Percentiles rank a stretch among this genome's conserved stretches.
These are phyloP conservation scores for Merluccius polli DNA, from an alignment of 2,797 vertebrate genomes.

Conservation along the genomic window DNA sequence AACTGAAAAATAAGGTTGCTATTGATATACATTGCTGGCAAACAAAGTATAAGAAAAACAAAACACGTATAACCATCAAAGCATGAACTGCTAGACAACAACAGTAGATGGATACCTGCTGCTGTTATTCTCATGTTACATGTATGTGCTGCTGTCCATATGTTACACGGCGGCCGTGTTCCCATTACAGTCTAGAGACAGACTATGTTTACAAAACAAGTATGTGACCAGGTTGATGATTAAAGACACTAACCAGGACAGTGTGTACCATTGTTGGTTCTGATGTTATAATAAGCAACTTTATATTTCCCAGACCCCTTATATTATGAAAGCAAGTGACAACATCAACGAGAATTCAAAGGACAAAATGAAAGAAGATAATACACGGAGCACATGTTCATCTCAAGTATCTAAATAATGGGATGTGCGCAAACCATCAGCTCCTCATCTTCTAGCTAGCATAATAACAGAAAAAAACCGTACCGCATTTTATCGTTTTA, in stretches of 20 bases:
- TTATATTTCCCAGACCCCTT: background rate
- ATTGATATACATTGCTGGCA: background rate
- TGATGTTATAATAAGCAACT: background rate
- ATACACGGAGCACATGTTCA: background rate
- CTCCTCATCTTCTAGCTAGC: background rate
- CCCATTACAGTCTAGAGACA: background rate
- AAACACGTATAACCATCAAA: too few relatives aligned
- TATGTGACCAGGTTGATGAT: background rate
- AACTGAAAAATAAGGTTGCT: background rate
- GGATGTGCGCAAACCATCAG: background rate
- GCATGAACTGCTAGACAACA: background rate
- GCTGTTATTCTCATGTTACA: background rate
- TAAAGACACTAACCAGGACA: background rate
- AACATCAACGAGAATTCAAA: background rate
- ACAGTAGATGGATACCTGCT: background rate
- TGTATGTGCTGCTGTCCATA: background rate
- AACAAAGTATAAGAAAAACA: too few relatives aligned
- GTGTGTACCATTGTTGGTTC: background rate
- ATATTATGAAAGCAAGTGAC: background rate
- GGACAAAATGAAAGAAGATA: background rate
- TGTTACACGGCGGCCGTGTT: background rate
- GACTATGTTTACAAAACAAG: background rate
- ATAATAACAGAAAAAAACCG: background rate
- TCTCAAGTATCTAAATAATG: background rate
- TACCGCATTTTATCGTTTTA: background rate